A percentile compares a stretch with the other conserved stretches of the same genome.
Evolutionary conservation across 2,888 invertebrate genomes (phyloP).

Genomic region (Scrobipalpa costella): DNA sequence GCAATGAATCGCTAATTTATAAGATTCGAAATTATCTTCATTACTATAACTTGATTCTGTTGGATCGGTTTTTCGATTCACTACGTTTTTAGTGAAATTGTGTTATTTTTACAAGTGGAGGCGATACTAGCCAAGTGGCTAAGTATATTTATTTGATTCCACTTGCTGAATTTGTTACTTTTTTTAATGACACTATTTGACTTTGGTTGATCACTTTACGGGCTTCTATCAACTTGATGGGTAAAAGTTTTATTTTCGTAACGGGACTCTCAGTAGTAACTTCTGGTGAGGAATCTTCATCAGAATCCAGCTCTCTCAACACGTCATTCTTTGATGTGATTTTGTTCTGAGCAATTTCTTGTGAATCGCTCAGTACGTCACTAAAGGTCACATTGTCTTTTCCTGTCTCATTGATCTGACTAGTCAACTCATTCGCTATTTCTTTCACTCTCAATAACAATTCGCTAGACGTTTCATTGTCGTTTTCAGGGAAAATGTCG

Average conservation of each 20-base stretch:
- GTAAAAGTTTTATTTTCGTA: background rate
- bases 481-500: slow-evolving; percentile 4
- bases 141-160: background rate
- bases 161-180: background rate
- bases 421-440: background rate
- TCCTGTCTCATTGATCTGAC: background rate
- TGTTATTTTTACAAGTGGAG: too few relatives aligned
- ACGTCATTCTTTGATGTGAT: background rate
- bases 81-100: too few relatives aligned
- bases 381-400: slow-evolving; percentile 9
- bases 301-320: background rate
- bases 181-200: background rate
- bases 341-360: slow-evolving; percentile 1
- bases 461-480: slow-evolving; percentile 13
- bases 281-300: slow-evolving; percentile 19
- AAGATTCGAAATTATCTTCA: too few relatives aligned
- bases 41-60: too few relatives aligned
- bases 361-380: background rate
- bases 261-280: background rate
- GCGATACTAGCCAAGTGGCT: background rate
- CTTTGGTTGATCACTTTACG: background rate
- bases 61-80: too few relatives aligned
- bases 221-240: background rate
- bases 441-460: background rate
- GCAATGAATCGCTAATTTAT: too few relatives aligned